A percentile compares a stretch with the other conserved stretches of the same genome.
Evolutionary conservation across 2,113 vertebrate species (phyloP).

Genomic region (Scatophagus argus): DNA sequence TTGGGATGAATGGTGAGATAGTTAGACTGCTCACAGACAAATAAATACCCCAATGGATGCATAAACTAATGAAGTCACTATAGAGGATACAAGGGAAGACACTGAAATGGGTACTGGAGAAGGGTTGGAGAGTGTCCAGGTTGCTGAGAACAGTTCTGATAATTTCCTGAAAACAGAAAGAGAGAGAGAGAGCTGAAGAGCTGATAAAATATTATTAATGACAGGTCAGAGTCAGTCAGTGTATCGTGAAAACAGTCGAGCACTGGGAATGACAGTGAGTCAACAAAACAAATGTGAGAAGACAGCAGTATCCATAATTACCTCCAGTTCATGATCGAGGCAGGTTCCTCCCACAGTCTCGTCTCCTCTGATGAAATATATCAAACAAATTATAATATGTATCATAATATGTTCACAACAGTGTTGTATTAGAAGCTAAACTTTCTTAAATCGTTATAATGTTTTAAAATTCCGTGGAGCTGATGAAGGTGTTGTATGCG

Average conservation of each 20-base stretch:
- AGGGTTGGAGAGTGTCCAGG: conserved; percentile 80
- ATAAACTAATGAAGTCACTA: no score
- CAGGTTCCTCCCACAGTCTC: conserved; percentile 16
- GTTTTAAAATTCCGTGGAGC: neutral
- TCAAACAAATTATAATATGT: neutral
- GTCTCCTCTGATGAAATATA: conserved; percentile 61
- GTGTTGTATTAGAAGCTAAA: neutral
- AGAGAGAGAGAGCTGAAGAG: neutral
- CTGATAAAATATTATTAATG: neutral
- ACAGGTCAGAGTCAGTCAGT: neutral
- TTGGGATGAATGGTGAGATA: neutral
- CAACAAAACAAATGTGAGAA: neutral
- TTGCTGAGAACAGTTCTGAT: conserved; percentile 80
- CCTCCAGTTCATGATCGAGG: conserved; percentile 76
- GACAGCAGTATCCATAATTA: conserved; percentile 32
- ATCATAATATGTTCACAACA: neutral
- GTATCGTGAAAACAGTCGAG: neutral
- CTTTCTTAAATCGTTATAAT: neutral
- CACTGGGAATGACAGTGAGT: neutral
- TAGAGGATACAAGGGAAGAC: conserved; percentile 83
- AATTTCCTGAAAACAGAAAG: conserved; percentile 74
- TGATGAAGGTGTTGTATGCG: neutral
- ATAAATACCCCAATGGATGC: neutral
- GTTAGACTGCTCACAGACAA: no score
- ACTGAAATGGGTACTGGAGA: conserved; percentile 74